Base-by-base conservation (phyloP, 37 sponge, comb jelly and placozoan genomes). In the Ephydatia muelleri region DNA sequence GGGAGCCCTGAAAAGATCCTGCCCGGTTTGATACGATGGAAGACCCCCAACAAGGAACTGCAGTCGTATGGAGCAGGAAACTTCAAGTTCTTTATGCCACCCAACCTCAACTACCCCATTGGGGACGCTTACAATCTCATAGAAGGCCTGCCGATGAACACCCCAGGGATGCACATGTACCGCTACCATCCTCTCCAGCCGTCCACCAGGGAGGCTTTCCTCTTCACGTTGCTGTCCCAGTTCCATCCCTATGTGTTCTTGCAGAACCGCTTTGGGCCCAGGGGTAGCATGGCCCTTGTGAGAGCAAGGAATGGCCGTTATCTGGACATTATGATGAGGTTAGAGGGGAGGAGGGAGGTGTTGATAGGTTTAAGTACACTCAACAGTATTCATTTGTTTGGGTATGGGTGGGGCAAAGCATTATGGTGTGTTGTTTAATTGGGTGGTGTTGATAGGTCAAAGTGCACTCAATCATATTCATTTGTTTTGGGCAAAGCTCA, bases 281-380 rank as follows among this genome's bases (percentile, higher is more conserved):
- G 83, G 3, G 97, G 97, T 11, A 90, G 84, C 28, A 57, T 91
- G 16, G 97, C 86, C 21, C 76, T 93, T 12, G 49, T 96, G 31
- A 82, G 94, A 49, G 97, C 97, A n/a, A 65, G 84, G 30, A 92
- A 89, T 74, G 85, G 89, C 40, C 32, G 78, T 1, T 82, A 78
- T 21, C 68, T 89, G 37, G 95, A 95, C 68, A 87, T 95, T 38
- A 67, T 92, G 27, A 68, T 95, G 31, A 90, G 95, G 95, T 94
- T 33, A 23, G 75, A 28, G 5, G 22, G 43, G n/a, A 43, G 3
- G 3, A 9, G 43, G 43, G 43, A 6, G 3, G 43, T 3, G 43
- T 43, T 3, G 3, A 34, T 27, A 28, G 31, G 72, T 72, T 2
- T 1, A 34, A 35, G 72, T 72, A 28, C 43, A 43, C 3, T 43